Conservation (phyloP, 1,140 invertebrate species). For the Saccostrea glomerata region DNA sequence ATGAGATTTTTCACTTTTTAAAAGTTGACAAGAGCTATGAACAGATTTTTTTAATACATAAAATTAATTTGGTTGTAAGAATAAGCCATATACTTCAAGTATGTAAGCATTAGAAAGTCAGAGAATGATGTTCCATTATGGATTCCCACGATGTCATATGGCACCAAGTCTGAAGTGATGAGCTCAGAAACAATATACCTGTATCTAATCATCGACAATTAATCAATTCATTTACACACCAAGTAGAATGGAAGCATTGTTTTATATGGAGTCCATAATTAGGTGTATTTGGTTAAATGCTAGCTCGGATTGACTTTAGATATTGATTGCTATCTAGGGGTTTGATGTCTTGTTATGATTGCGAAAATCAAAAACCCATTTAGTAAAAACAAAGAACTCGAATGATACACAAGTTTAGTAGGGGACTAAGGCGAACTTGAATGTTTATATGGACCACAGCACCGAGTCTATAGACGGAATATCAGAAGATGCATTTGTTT, state of each 20-base stretch:
- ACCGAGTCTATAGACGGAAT: neutral
- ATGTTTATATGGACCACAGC: neutral
- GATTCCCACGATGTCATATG: conserved; percentile 19
- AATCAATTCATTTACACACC: conserved; percentile 34
- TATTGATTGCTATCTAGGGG: conserved; percentile 10
- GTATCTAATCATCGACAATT: conserved; percentile 13
- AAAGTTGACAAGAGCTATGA: no score
- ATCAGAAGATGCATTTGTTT: neutral
- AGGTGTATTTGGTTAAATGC: conserved; percentile 15
- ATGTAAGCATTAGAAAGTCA: neutral
- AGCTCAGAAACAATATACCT: conserved; percentile 4
- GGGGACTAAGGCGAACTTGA: neutral
- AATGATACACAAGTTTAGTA: neutral
- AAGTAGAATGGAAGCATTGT: conserved; percentile 16
- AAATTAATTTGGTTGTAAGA: no score
- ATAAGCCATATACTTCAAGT: neutral
- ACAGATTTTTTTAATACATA: no score
- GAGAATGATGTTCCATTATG: neutral
- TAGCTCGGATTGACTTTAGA: neutral
- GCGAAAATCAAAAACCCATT: conserved; percentile 13
- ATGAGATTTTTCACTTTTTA: no score
- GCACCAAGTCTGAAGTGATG: neutral
- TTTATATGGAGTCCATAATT: conserved; percentile 4
- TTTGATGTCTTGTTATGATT: conserved; percentile 29
- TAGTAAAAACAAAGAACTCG: conserved; percentile 15